Base-by-base conservation (phyloP, 2,113 vertebrate genomes). In the Empidonax alnorum region DNA sequence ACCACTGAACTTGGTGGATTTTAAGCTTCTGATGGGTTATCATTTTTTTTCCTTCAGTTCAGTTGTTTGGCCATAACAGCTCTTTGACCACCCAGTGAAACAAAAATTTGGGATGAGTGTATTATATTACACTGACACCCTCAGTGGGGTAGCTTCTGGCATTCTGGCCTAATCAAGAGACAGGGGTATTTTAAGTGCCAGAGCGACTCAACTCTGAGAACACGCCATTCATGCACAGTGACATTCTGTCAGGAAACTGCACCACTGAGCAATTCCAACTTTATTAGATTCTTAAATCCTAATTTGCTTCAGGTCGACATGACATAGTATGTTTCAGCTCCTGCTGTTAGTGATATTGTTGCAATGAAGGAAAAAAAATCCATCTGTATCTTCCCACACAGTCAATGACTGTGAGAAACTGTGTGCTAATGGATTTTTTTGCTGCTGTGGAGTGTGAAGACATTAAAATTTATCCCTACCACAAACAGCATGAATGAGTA, bases 221-320 rank as follows among this genome's bases (percentile, higher is more conserved):
- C 83, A 47, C 1, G 2, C 73, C 68, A 52, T 78, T 94, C 39
- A 41, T 5, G 69, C 50, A 62, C 91, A 72, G 31, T 49, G 89
- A 91, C 89, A 90, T 86, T 94, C 94, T 94, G 91, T 85, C 90
- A 95, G 88, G 59, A 96, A 93, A 96, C 33, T 68, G 81, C 47
- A 63, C 89, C 81, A 73, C 12, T 53, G 85, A 84, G 82, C 91
- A 87, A 83, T 87, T 77, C 66, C 71, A 84, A 62, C 71, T 67
- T 97, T 87, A 96, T 85, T 88, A 87, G 75, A 92, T 90, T 84
- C 82, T 90, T 91, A 94, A 94, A 94, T 84, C 78, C 86, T 86
- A 82, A 95, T 96, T 95, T 96, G 90, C 95, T 97, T 95, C 87
- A 94, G 91, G 92, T 84, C 94, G 95, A 94, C 95, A 80, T 49